Conservation (phyloP, 2,888 invertebrate species). For the Trilocha varians region DNA sequence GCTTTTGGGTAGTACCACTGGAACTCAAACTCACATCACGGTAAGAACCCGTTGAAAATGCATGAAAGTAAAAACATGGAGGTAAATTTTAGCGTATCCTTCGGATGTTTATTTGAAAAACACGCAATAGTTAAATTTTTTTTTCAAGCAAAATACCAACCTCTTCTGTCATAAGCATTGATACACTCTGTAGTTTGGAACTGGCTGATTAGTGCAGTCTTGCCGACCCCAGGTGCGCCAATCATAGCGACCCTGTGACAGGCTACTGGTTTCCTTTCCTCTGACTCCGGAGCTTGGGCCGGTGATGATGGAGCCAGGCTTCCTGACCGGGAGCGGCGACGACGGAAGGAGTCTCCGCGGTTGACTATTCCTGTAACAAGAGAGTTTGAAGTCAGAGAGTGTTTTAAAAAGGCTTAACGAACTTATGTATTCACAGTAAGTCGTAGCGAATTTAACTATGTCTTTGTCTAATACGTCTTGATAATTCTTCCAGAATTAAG, state of each 20-base stretch:
- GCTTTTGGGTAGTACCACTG: too few relatives aligned
- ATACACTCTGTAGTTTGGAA: constrained; percentile 96
- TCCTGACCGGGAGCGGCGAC: constrained; percentile 87
- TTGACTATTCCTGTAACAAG: constrained; percentile 84
- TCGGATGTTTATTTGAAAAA: too few relatives aligned
- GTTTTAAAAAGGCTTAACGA: too few relatives aligned
- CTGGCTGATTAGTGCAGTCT: constrained; percentile 88
- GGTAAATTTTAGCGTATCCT: too few relatives aligned
- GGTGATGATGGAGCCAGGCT: constrained; percentile 79
- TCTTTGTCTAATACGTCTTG: too few relatives aligned
- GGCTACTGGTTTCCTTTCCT: constrained; percentile 69
- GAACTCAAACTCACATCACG: too few relatives aligned
- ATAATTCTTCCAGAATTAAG: too few relatives aligned
- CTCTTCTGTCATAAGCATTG: constrained; percentile 92
- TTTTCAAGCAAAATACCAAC: constrained; percentile 37
- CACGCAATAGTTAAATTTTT: not conserved
- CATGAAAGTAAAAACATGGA: too few relatives aligned
- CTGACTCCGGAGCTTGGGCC: constrained; percentile 56
- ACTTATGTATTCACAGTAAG: too few relatives aligned
- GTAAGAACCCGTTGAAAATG: too few relatives aligned
- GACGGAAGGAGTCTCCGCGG: constrained; percentile 93
- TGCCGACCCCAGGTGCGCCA: constrained; percentile 87
- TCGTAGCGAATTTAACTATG: too few relatives aligned
- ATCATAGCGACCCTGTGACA: constrained; percentile 81
- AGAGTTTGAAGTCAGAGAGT: not conserved